phyloP scores from a whole-genome alignment of 1,140 invertebrate genomes.

The Pogonus chalceus region DNA sequence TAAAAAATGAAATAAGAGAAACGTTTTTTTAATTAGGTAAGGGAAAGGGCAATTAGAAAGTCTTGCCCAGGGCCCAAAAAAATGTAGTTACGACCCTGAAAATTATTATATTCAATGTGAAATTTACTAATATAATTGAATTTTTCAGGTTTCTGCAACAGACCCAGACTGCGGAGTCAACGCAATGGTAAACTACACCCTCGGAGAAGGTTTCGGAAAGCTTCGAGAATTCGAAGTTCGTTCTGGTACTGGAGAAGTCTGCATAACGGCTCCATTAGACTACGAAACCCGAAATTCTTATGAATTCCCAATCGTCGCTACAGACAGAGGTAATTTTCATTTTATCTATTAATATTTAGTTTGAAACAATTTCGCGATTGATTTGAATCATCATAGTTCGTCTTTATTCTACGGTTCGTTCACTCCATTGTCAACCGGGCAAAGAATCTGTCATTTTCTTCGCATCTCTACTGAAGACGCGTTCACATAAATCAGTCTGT shows the following conservation, averaged over 20 bases:
- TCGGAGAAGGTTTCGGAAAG: conserved; percentile 58
- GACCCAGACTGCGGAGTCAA: conserved; percentile 93
- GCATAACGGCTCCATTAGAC: conserved; percentile 72
- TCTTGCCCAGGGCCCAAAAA: not conserved
- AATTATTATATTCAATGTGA: not conserved
- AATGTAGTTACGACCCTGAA: not conserved
- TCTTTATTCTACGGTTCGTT: not conserved
- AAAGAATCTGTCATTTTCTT: conserved; percentile 24
- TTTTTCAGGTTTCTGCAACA: conserved; percentile 76
- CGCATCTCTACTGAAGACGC: too few relatives aligned
- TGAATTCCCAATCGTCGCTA: conserved; percentile 89
- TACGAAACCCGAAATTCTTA: conserved; percentile 75
- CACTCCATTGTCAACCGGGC: not conserved
- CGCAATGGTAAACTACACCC: conserved; percentile 86
- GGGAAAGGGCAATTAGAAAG: not conserved
- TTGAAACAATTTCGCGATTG: too few relatives aligned
- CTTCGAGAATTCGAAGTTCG: conserved; percentile 67
- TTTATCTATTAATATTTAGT: too few relatives aligned
- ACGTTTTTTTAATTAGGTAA: not conserved
- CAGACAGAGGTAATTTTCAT: conserved; percentile 87
- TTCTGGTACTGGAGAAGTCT: conserved; percentile 78
- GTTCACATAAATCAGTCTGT: conserved; percentile 22
- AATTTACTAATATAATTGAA: conserved; percentile 17
- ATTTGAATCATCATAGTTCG: not conserved
- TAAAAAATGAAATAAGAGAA: not conserved